These are phyloP conservation scores for Anoura caudifer DNA, from an alignment of 2,113 vertebrate genomes.

Conservation along the genomic window DNA sequence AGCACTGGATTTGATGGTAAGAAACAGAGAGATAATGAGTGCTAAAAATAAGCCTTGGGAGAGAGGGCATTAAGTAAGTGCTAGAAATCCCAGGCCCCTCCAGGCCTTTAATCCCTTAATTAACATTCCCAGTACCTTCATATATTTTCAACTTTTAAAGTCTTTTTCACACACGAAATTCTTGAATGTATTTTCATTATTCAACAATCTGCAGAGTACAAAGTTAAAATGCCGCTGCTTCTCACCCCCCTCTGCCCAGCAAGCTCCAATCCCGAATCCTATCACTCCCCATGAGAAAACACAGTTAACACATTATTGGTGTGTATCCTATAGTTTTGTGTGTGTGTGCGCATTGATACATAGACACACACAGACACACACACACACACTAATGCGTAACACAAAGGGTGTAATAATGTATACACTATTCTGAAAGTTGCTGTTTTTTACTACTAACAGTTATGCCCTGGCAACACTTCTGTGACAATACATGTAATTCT, in stretches of 20 bases:
- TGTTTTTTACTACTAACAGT: neutral
- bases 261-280: neutral
- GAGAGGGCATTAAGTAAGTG: constrained; percentile 45
- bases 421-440: neutral
- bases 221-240: neutral
- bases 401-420: neutral
- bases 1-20: neutral
- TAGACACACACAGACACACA: neutral
- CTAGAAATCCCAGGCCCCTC: constrained; percentile 1
- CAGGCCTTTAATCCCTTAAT: constrained; percentile 60
- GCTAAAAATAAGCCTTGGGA: constrained; percentile 64
- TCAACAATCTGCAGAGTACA: neutral
- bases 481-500: neutral
- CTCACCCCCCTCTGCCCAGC: neutral
- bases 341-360: neutral
- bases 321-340: neutral
- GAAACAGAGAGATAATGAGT: constrained; percentile 49
- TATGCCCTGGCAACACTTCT: neutral
- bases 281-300: neutral
- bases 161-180: constrained; percentile 2
- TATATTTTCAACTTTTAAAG: constrained; percentile 25
- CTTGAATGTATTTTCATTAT: neutral
- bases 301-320: neutral
- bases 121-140: constrained; percentile 32
- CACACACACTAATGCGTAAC: neutral